Conservation (phyloP, 23 tunicate genomes). For the Halocynthia aurantium region DNA sequence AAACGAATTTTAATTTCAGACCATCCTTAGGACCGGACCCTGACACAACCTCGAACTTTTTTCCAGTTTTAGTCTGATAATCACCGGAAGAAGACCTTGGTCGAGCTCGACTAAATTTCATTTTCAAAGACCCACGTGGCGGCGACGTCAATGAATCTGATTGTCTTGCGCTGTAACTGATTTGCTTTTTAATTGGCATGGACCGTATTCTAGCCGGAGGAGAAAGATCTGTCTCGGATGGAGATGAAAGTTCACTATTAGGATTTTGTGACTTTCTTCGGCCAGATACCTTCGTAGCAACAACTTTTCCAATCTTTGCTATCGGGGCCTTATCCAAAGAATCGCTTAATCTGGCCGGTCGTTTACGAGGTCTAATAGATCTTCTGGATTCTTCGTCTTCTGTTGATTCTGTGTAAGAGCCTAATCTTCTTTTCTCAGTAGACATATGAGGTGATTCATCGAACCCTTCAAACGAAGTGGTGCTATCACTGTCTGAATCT, state of each 20-base stretch:
- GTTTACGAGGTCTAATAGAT: slow-evolving; percentile 18
- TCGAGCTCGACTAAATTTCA: slow-evolving; percentile 54
- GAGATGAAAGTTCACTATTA: slow-evolving; percentile 5
- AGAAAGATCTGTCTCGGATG: slow-evolving; percentile 3
- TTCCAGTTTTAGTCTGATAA: neutral
- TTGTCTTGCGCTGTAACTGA: slow-evolving; percentile 44
- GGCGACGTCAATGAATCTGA: slow-evolving; percentile 14
- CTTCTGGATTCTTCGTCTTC: slow-evolving; percentile 15
- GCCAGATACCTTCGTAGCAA: neutral
- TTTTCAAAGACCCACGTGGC: slow-evolving; percentile 44
- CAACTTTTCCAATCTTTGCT: neutral
- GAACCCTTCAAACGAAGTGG: slow-evolving; percentile 55
- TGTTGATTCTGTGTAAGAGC: neutral
- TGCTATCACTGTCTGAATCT: slow-evolving; percentile 68
- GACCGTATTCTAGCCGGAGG: slow-evolving; percentile 40
- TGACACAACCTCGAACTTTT: neutral
- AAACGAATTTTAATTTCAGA: slow-evolving; percentile 69
- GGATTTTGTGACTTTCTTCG: neutral
- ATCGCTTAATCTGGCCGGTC: slow-evolving; percentile 31
- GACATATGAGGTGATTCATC: slow-evolving; percentile 19
- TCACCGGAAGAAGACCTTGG: slow-evolving; percentile 20
- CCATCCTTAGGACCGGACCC: slow-evolving; percentile 25
- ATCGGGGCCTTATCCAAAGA: slow-evolving; percentile 8
- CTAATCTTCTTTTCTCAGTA: neutral
- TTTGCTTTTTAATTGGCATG: slow-evolving; percentile 65